These are phyloP conservation scores for Cheilosia vernalis DNA, from an alignment of 2,888 invertebrate species.

Conservation along the genomic window DNA sequence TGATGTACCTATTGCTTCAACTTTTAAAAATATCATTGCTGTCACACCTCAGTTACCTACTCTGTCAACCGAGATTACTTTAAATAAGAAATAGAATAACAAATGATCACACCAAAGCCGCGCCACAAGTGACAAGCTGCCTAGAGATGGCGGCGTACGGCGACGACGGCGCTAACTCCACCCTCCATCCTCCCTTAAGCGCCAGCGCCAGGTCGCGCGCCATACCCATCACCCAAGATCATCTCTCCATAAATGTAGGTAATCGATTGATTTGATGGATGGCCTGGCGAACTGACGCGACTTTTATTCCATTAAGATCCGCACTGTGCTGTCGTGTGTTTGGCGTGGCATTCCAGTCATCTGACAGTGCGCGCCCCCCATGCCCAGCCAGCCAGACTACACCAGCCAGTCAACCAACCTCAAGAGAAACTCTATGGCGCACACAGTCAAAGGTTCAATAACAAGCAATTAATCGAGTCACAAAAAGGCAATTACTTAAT, in stretches of 20 bases:
- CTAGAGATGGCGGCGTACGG: constrained; percentile 55
- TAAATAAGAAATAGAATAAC: constrained; percentile 20
- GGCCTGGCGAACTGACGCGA: constrained; percentile 66
- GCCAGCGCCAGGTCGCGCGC: constrained; percentile 46
- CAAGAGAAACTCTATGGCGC: constrained; percentile 63
- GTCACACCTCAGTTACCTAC: constrained; percentile 62
- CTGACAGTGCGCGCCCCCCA: constrained; percentile 52
- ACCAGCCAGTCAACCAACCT: constrained; percentile 14
- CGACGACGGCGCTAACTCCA: constrained; percentile 52
- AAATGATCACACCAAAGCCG: constrained; percentile 64
- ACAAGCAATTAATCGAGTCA: constrained; percentile 75
- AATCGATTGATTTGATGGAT: constrained; percentile 73
- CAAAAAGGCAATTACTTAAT: constrained; percentile 76
- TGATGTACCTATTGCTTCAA: constrained; percentile 28
- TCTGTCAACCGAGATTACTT: constrained; percentile 52
- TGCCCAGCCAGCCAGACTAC: constrained; percentile 51
- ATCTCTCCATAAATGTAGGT: constrained; percentile 50
- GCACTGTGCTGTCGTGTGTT: constrained; percentile 3
- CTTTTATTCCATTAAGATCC: constrained; percentile 65
- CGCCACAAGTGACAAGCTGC: constrained; percentile 70
- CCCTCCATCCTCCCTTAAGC: constrained; percentile 42
- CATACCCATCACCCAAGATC: constrained; percentile 66
- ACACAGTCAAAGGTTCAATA: constrained; percentile 72
- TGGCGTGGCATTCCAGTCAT: constrained; percentile 59
- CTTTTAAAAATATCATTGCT: constrained; percentile 38